phyloP scores from a whole-genome alignment of 2,113 vertebrate genomes.

The Kryptolebias marmoratus region DNA sequence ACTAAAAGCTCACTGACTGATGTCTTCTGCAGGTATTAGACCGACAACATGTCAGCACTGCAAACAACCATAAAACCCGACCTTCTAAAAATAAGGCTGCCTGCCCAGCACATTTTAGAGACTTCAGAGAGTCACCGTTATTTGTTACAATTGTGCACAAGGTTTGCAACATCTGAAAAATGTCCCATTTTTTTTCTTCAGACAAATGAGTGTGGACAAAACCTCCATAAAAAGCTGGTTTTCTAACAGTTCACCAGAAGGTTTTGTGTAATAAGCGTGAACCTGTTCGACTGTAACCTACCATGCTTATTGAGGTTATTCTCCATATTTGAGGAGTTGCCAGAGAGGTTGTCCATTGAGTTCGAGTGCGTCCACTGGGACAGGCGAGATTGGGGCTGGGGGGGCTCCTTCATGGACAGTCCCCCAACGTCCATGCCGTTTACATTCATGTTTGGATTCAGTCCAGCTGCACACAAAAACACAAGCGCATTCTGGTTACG shows the following conservation, averaged over 20 bases:
- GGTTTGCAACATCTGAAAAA: no score
- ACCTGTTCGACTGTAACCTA: conserved; percentile 53
- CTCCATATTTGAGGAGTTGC: conserved; percentile 91
- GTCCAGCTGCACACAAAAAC: conserved; percentile 84
- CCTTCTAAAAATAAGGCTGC: no score
- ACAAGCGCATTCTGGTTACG: background rate
- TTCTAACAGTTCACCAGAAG: background rate
- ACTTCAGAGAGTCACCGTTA: no score
- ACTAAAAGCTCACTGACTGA: no score
- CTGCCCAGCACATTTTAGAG: no score
- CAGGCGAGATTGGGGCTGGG: conserved; percentile 96
- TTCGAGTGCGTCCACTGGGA: conserved; percentile 99
- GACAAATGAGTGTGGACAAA: no score
- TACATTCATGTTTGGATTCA: conserved; percentile 97
- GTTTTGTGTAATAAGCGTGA: background rate
- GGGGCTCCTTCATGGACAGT: conserved; percentile 93
- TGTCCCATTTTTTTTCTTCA: no score
- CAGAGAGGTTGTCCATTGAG: conserved; percentile 91
- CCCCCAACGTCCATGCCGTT: conserved; percentile 94
- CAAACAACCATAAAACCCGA: no score
- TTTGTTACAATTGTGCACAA: no score
- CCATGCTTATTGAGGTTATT: conserved; percentile 95
- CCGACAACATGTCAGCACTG: no score
- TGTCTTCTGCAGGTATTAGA: no score
- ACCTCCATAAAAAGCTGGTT: no score